These are phyloP conservation scores for Drosophila grimshawi DNA, from an alignment of 1,140 invertebrate genomes.

Conservation along the genomic window DNA sequence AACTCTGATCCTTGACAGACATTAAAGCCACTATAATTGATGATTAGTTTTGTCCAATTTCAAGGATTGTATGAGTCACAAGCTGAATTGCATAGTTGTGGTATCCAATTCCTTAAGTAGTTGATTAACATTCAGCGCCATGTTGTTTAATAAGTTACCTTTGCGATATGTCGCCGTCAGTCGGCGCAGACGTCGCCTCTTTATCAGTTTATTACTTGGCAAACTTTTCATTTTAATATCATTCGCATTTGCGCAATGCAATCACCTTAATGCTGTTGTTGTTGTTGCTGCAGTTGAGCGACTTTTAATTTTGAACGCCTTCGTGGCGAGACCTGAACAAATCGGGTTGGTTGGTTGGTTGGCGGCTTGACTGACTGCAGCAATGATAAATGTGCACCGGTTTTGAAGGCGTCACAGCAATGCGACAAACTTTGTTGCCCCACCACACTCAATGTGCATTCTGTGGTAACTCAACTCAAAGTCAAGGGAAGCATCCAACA, in stretches of 20 bases:
- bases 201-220: slow-evolving; percentile 83
- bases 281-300: slow-evolving; percentile 57
- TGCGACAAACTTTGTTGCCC: slow-evolving; percentile 10
- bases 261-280: slow-evolving; percentile 39
- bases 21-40: too few relatives aligned
- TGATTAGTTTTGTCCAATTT: too few relatives aligned
- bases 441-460: background rate
- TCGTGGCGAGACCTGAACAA: slow-evolving; percentile 62
- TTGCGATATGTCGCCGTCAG: slow-evolving; percentile 77
- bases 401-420: slow-evolving; percentile 45
- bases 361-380: slow-evolving; percentile 53
- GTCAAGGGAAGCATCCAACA: slow-evolving; percentile 26
- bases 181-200: slow-evolving; percentile 76
- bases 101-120: background rate
- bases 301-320: slow-evolving; percentile 83
- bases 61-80: background rate
- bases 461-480: slow-evolving; percentile 28
- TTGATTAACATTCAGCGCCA: slow-evolving; percentile 59
- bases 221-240: slow-evolving; percentile 83
- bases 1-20: too few relatives aligned
- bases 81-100: background rate
- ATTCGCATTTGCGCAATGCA: slow-evolving; percentile 81
- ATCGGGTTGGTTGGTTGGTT: slow-evolving; percentile 59
- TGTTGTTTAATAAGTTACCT: slow-evolving; percentile 81
- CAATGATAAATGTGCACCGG: slow-evolving; percentile 71